Conservation (phyloP, 2,888 invertebrate species). For the Lycia hirtaria region DNA sequence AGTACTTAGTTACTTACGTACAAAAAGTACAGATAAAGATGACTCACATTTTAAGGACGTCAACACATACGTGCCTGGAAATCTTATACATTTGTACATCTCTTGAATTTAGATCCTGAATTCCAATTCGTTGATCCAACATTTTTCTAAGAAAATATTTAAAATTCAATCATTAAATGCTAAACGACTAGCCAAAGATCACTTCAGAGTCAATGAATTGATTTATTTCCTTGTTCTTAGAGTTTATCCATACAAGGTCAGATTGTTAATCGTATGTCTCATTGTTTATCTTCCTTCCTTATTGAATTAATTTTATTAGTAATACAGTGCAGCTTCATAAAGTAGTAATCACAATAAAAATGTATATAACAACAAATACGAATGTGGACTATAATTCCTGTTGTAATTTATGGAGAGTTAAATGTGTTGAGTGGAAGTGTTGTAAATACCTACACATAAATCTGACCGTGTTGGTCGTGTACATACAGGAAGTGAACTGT, state of each 20-base stretch:
- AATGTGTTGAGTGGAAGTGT: constrained; percentile 22
- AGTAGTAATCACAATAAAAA: neutral
- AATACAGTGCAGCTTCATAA: neutral
- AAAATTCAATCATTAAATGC: constrained; percentile 36
- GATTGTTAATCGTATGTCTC: constrained; percentile 31
- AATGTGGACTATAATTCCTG: constrained; percentile 33
- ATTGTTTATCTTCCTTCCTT: constrained; percentile 36
- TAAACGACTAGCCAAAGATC: constrained; percentile 18
- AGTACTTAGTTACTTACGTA: constrained; percentile 15
- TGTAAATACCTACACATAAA: constrained; percentile 40
- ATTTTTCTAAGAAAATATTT: constrained; percentile 41
- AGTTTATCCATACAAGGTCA: constrained; percentile 41
- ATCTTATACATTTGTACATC: constrained; percentile 38
- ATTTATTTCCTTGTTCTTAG: constrained; percentile 33
- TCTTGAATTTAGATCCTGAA: constrained; percentile 51
- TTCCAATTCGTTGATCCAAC: constrained; percentile 49
- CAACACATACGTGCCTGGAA: constrained; percentile 45
- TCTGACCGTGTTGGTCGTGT: constrained; percentile 43
- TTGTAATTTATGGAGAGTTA: constrained; percentile 41
- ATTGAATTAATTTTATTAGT: neutral
- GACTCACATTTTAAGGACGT: constrained; percentile 52
- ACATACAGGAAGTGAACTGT: constrained; percentile 70
- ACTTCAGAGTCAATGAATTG: constrained; percentile 21
- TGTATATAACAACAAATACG: constrained; percentile 6
- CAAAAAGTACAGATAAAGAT: constrained; percentile 14